A percentile compares a stretch with the other conserved stretches of the same genome.
Evolutionary conservation across 1,140 invertebrate genomes (phyloP).

Genomic region (Anagrus nilaparvatae): DNA sequence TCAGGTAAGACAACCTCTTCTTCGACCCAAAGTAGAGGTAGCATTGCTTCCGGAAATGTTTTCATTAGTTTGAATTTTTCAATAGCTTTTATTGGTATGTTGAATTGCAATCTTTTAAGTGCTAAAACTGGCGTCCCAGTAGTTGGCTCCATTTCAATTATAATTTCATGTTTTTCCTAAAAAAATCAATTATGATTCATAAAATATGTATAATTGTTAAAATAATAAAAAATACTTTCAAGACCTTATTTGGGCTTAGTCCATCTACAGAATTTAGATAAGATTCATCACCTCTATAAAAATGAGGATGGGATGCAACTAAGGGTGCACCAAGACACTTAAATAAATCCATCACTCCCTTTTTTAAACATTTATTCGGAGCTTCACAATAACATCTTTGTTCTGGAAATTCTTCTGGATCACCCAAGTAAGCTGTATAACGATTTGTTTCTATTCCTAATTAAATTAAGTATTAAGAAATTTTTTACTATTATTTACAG

Average conservation of each 20-base stretch:
- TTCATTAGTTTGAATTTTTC: constrained; percentile 56
- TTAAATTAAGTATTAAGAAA: too few relatives aligned
- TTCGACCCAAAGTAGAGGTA: constrained; percentile 69
- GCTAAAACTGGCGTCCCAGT: constrained; percentile 57
- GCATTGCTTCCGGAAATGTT: constrained; percentile 47
- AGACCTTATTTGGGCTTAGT: constrained; percentile 53
- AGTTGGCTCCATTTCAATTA: constrained; percentile 66
- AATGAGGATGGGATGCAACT: constrained; percentile 71
- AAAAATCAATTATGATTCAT: too few relatives aligned
- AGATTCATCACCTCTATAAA: constrained; percentile 57
- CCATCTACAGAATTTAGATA: constrained; percentile 58
- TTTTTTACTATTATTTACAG: too few relatives aligned
- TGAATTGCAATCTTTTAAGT: constrained; percentile 63
- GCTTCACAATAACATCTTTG: constrained; percentile 65
- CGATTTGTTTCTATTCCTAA: constrained; percentile 58
- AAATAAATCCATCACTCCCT: constrained; percentile 59
- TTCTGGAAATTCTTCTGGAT: constrained; percentile 52
- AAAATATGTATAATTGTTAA: too few relatives aligned
- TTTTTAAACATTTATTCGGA: constrained; percentile 54
- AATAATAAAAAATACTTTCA: too few relatives aligned
- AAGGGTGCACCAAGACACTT: constrained; percentile 60
- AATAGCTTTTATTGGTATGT: constrained; percentile 50
- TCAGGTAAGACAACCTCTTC: constrained; percentile 42
- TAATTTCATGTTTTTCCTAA: constrained; percentile 58
- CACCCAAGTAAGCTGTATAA: constrained; percentile 60